These are phyloP conservation scores for Corythoichthys haematopterus DNA, from an alignment of 2,113 vertebrate genomes.

Conservation along the genomic window DNA sequence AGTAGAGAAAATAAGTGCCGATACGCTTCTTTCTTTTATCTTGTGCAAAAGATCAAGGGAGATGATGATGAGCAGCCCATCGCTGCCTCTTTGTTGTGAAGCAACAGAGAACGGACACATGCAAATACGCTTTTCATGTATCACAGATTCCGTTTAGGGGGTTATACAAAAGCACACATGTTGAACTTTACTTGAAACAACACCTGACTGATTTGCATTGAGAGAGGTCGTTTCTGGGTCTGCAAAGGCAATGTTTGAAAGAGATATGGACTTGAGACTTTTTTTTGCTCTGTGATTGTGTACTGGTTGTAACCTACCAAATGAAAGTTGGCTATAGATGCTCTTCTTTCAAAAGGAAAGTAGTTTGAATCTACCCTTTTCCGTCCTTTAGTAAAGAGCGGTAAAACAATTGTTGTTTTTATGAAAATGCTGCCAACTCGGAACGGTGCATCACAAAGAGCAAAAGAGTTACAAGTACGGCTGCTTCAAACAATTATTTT, in stretches of 20 bases:
- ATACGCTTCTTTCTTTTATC: conserved; percentile 43
- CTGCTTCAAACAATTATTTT: no score
- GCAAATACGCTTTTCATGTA: conserved; percentile 23
- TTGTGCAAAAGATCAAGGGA: conserved; percentile 43
- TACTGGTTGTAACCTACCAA: no score
- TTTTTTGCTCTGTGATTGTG: no score
- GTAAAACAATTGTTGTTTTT: no score
- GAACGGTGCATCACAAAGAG: no score
- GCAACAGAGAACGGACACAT: conserved; percentile 11
- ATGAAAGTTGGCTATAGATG: no score
- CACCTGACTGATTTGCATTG: background rate
- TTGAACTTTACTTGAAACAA: background rate
- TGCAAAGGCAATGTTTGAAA: background rate
- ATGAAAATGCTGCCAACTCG: no score
- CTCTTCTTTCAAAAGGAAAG: no score
- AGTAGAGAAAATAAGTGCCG: conserved; percentile 56
- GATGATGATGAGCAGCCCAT: conserved; percentile 25
- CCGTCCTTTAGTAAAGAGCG: no score
- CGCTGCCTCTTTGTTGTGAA: conserved; percentile 7
- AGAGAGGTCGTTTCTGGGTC: background rate
- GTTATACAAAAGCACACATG: background rate
- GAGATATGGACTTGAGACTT: no score
- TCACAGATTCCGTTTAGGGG: conserved; percentile 2
- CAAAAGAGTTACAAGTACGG: no score
- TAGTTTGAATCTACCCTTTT: no score